Evolutionary conservation across 2,113 vertebrate genomes (phyloP), one percentile per base, ranked within the genome.

Genomic region (Cricetomys ansorgei): DNA sequence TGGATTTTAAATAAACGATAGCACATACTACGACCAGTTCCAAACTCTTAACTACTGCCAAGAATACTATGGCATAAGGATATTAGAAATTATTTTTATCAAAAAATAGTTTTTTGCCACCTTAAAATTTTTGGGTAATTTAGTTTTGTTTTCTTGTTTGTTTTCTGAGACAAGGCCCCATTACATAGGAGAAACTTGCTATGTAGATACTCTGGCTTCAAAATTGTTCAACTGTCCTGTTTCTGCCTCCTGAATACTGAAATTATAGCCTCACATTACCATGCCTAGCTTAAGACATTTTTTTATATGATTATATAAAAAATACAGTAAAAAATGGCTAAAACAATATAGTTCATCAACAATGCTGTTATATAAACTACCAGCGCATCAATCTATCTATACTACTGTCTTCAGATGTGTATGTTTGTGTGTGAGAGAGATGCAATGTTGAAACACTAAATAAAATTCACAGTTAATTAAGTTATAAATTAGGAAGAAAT

Each of bases 91-190:
- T n/a, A n/a, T n/a, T n/a, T 13, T 86, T 16, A 93, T 89, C 81
- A 94, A 95, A 88, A 89, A 91, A 50, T 0, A 50, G n/a, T 53
- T 92, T 40, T 57, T 95, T 62, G 31, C 16, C 86, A 79, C 40
- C 53, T 88, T 65, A 69, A 89, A 89, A 40, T 64, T 83, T 85
- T 6, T 67, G 45, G 64, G 40, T 10, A 40, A 55, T 88, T 40
- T 72, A 31, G 85, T 53, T 55, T 88, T 88, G 17, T 48, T 85
- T 23, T 5, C 43, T 50, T 65, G 6, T 40, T 53, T 80, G 34
- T 70, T 88, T 59, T 57, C 16, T 57, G 53, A 73, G 21, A 40
- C 12, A 40, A 43, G 13, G 25, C 15, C 50, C 40, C 48, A 53
- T 34, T 40, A n/a, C 48, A 29, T 87, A 87, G 48, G 3, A 50